Conservation (phyloP, 1,140 invertebrate genomes). For the Gerris buenoi region DNA sequence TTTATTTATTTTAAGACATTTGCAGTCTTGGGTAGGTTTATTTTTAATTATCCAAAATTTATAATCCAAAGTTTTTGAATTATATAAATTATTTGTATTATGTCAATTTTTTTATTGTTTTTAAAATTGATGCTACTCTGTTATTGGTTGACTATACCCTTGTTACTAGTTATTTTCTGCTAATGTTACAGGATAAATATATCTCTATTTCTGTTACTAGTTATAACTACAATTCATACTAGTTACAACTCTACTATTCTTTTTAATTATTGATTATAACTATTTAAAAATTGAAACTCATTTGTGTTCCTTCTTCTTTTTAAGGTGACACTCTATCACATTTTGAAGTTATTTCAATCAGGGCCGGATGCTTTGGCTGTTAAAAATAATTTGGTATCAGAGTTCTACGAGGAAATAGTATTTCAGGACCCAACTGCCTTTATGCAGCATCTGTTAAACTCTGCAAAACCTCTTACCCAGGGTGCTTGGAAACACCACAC, state of each 20-base stretch:
- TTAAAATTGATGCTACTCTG: too few relatives aligned
- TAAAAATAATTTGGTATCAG: conserved; percentile 73
- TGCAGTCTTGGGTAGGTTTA: too few relatives aligned
- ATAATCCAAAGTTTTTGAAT: too few relatives aligned
- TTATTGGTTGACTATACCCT: too few relatives aligned
- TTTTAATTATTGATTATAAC: not conserved
- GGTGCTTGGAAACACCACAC: conserved; percentile 72
- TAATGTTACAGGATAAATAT: too few relatives aligned
- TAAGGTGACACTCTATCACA: conserved; percentile 87
- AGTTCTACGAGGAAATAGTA: conserved; percentile 94
- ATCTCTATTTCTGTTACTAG: not conserved
- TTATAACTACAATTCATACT: too few relatives aligned
- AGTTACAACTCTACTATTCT: too few relatives aligned
- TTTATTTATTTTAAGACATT: too few relatives aligned
- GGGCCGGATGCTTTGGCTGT: conserved; percentile 43
- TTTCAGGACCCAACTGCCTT: conserved; percentile 89
- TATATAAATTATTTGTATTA: too few relatives aligned
- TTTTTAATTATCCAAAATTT: too few relatives aligned
- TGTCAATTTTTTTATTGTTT: too few relatives aligned
- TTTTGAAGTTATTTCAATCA: conserved; percentile 86
- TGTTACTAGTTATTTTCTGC: too few relatives aligned
- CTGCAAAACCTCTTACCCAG: conserved; percentile 54
- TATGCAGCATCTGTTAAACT: conserved; percentile 78
- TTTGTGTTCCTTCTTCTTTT: conserved; percentile 3
- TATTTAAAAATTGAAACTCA: not conserved